Base-by-base conservation (phyloP, 2,113 vertebrate species). In the Girardinichthys multiradiatus region DNA sequence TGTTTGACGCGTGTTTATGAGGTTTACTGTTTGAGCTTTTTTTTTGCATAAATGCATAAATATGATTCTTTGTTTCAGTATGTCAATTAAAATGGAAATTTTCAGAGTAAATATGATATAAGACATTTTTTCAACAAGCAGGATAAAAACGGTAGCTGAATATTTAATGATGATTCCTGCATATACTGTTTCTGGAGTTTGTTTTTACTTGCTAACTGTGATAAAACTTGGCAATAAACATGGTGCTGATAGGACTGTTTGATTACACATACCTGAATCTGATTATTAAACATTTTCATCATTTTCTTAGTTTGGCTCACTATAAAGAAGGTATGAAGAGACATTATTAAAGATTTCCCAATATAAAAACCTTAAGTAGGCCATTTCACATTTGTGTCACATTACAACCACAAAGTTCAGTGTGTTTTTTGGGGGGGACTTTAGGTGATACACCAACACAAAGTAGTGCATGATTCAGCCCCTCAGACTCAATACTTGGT, bases 211-310 rank as follows among this genome's bases (percentile, higher is more conserved):
- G 64, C 61, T 69, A 58, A 63, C 35, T 17, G 29, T 60, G 73
- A 45, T 76, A 4, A 3, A 67, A 24, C 54, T 62, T 64, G 14
- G 28, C 42, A 45, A 45, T 80, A 42, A 74, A 77, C 71, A 26
- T 37, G 7, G 30, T 31, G 57, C 57, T 57, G 51, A 60, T 37
- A 69, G 63, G 69, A 84, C 68, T 65, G 69, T 57, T 70, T 76
- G 27, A 74, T 70, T 15, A 54, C 39, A 57, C 33, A 65, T 58
- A 21, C 74, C 57, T 28, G 63, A 70, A 37, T 42, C 51, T 59
- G 54, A 77, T 39, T 54, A 77, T 6, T 28, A 4, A 24, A 48
- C 67, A 19, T 17, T 1, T 2, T 45, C 42, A 17, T 45, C 42
- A 45, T 17, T n/a, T n/a, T 61, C 39, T 48, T 5, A 64, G 65